Evolutionary conservation across 1,140 invertebrate genomes (phyloP).

Genomic region (Heterodera schachtii): DNA sequence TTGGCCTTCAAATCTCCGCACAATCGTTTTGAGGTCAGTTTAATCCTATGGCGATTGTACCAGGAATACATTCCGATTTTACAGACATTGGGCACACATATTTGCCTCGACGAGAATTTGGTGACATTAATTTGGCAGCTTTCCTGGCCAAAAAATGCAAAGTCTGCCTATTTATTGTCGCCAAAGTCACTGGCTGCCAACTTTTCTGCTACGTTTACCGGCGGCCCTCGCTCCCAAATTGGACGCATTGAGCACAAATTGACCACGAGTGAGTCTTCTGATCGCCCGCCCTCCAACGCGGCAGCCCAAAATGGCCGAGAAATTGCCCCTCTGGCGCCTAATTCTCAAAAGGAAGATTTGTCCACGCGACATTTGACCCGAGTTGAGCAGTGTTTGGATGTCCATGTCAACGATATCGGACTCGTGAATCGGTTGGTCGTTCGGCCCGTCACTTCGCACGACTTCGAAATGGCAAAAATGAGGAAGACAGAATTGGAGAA

Average conservation of each 20-base stretch:
- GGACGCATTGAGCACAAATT: background rate
- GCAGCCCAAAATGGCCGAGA: conserved; percentile 10
- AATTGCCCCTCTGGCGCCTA: background rate
- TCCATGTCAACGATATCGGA: conserved; percentile 30
- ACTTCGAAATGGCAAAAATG: conserved; percentile 32
- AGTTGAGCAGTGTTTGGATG: conserved; percentile 36
- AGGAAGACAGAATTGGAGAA: conserved; percentile 10
- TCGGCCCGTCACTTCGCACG: conserved; percentile 22
- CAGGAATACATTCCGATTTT: background rate
- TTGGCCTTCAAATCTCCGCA: conserved; percentile 42
- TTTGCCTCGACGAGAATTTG: conserved; percentile 35
- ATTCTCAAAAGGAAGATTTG: background rate
- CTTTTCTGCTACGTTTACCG: background rate
- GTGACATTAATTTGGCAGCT: conserved; percentile 39
- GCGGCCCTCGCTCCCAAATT: background rate
- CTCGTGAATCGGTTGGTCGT: conserved; percentile 37
- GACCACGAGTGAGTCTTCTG: background rate
- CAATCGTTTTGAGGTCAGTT: conserved; percentile 37
- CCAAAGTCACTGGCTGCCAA: background rate
- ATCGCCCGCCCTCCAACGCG: background rate
- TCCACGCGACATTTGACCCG: background rate
- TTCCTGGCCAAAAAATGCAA: background rate
- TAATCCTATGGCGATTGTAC: background rate
- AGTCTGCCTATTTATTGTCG: background rate
- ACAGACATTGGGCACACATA: conserved; percentile 31